Evolutionary conservation across 2,797 vertebrate genomes (phyloP), one percentile per base, ranked within the genome.

Genomic region (Eidolon dupreanum): DNA sequence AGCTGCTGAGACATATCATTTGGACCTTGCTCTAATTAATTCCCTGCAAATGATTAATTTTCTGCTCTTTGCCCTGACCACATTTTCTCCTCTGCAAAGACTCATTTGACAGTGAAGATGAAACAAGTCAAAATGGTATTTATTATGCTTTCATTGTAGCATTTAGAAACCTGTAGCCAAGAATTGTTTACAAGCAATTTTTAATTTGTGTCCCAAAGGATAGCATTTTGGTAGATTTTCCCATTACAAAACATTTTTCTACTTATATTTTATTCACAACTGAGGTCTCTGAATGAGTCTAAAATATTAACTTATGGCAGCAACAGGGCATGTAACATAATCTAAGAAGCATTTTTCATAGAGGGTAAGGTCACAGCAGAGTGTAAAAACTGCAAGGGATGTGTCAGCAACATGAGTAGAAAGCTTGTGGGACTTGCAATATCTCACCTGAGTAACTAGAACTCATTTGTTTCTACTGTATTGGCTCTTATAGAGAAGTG

Each of bases 1-100:
- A 65, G 53, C n/a, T 94, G 90, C 73, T 71, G 57, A 88, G 51
- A 43, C 41, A 10, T 85, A 68, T 49, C 85, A 36, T 73, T 71
- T 96, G 59, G 86, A 73, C 88, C 28, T 92, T 85, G 83, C 59
- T 93, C 81, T 96, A 78, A 90, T 96, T 88, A 95, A 93, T 96
- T 96, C 88, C 51, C 92, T 66, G 63, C 28, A 55, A 95, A 61
- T 28, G 83, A 88, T 91, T 81, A 12, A 61, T 94, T 88, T 88
- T 79, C 79, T 90, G 0, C 89, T 88, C 86, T 95, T 92, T 87
- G 74, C 17, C 36, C 57, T 92, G 53, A 41, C 31, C 59, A 79
- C 15, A 36, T 55, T 41, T 55, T 33, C 17, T 66, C 22, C 26
- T 87, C 41, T 53, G 63, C 36, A 68, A 33, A 26, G 61, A 68